Conservation (phyloP, 92 coral and sea anemone genomes). For the Scolanthus callimorphus region DNA sequence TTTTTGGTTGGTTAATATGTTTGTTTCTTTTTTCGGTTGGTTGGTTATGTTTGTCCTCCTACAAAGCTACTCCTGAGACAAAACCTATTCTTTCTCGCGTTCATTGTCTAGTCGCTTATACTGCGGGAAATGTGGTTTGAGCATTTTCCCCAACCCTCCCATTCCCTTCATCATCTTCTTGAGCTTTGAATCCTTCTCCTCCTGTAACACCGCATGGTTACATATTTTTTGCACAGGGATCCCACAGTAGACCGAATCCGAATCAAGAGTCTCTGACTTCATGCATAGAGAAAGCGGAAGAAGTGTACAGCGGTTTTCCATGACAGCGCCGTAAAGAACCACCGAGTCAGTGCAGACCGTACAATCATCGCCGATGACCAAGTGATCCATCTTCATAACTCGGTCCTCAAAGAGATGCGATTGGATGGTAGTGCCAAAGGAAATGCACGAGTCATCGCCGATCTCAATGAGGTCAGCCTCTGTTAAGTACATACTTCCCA, state of each 20-base stretch:
- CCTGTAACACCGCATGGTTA: no score
- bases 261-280: slow-evolving; percentile 8
- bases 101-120: no score
- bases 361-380: slow-evolving; percentile 8
- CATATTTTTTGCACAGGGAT: slow-evolving; percentile 11
- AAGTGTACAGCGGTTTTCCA: slow-evolving; percentile 15
- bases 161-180: no score
- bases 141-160: no score
- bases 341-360: slow-evolving; percentile 8
- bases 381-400: slow-evolving; percentile 16
- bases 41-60: no score
- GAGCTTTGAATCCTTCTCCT: no score
- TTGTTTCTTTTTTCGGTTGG: no score
- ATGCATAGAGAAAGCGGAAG: slow-evolving; percentile 18
- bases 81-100: no score
- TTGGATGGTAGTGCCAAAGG: slow-evolving; percentile 5
- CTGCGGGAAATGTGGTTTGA: no score
- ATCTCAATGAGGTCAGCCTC: slow-evolving; percentile 14
- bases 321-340: slow-evolving; percentile 9
- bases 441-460: slow-evolving; percentile 14
- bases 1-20: no score
- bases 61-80: no score
- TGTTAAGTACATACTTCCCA: slow-evolving; percentile 8
- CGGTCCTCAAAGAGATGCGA: slow-evolving; percentile 20
- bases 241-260: slow-evolving; percentile 14